Percentiles rank a stretch among this genome's conserved stretches.
phyloP scores from a whole-genome alignment of 2,888 invertebrate species.

The Plebejus argus region DNA sequence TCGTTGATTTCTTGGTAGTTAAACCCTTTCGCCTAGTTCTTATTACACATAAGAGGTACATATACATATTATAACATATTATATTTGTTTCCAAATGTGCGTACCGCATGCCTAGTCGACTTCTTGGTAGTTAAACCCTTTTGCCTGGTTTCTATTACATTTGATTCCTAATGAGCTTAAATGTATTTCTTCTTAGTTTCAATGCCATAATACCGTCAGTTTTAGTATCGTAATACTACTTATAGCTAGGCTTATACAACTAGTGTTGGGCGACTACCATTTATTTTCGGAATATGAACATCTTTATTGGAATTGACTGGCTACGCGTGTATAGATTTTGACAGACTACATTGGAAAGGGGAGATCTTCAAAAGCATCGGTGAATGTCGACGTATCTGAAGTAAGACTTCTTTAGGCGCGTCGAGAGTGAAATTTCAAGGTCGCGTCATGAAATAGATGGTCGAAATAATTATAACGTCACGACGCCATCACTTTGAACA shows the following conservation, averaged over 20 bases:
- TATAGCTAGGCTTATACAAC: conserved; percentile 46
- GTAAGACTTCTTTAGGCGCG: too few relatives aligned
- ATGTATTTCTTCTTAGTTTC: background rate
- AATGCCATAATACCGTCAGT: conserved; percentile 49
- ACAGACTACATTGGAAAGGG: too few relatives aligned
- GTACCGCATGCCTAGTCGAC: background rate
- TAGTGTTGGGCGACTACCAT: conserved; percentile 48
- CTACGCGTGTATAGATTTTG: too few relatives aligned
- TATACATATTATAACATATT: too few relatives aligned
- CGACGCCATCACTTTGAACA: background rate
- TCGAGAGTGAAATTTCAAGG: too few relatives aligned
- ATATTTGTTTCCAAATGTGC: too few relatives aligned
- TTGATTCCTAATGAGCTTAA: too few relatives aligned
- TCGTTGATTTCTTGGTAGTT: background rate
- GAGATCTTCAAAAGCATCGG: too few relatives aligned
- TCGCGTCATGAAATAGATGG: background rate
- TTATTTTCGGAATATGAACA: conserved; percentile 42
- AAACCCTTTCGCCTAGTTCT: background rate
- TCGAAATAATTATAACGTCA: too few relatives aligned
- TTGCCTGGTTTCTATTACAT: background rate
- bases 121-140: background rate
- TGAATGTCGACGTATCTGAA: too few relatives aligned
- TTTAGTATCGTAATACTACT: conserved; percentile 46
- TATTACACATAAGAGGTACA: too few relatives aligned
- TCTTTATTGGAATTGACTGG: too few relatives aligned